phyloP scores from a whole-genome alignment of 2,888 invertebrate species.

The Scaptomyza reducta region DNA sequence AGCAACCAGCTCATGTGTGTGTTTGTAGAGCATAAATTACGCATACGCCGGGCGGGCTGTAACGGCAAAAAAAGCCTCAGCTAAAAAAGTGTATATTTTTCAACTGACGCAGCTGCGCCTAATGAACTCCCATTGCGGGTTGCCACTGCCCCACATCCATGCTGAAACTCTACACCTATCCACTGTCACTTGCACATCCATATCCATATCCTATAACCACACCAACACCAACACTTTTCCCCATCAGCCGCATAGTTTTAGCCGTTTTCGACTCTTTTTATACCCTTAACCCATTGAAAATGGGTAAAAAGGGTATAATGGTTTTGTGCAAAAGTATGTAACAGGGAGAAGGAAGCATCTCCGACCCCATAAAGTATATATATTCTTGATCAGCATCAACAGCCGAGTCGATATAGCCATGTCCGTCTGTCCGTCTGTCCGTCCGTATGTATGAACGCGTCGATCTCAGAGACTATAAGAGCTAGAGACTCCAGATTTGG shows the following conservation, averaged over 20 bases:
- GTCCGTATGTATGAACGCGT: no score
- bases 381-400: no score
- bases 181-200: conserved; percentile 15
- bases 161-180: conserved; percentile 13
- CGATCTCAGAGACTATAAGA: no score
- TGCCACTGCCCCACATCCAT: conserved; percentile 26
- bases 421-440: no score
- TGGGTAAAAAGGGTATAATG: no score
- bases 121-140: conserved; percentile 70
- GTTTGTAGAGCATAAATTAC: conserved; percentile 67
- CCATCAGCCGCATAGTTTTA: conserved; percentile 20
- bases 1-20: background rate
- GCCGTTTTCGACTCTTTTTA: background rate
- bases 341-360: no score
- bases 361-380: no score
- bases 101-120: conserved; percentile 62
- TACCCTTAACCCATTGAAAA: no score
- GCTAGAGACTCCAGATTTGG: no score
- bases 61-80: conserved; percentile 36
- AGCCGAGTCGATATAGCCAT: no score
- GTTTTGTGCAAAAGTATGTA: no score
- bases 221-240: conserved; percentile 11
- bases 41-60: conserved; percentile 55
- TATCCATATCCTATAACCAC: conserved; percentile 12
- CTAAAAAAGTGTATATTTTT: conserved; percentile 64